phyloP scores from a whole-genome alignment of 1,140 invertebrate species.

The Penaeus chinensis region DNA sequence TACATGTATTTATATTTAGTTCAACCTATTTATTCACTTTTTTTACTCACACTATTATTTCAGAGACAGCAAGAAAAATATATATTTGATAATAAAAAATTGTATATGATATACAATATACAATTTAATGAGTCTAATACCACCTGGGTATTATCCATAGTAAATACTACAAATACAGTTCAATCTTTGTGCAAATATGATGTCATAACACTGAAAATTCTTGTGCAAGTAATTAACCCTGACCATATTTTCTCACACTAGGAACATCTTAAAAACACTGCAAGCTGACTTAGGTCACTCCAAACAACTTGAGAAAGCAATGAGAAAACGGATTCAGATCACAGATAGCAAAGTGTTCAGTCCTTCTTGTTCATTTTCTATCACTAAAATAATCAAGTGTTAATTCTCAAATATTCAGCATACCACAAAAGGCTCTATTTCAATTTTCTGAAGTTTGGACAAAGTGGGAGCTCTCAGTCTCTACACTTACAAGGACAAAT shows the following conservation, averaged over 20 bases:
- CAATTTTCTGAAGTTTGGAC: too few relatives aligned
- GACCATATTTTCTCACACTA: slow-evolving; percentile 17
- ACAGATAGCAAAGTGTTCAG: slow-evolving; percentile 15
- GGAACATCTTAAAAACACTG: slow-evolving; percentile 12
- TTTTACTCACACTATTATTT: too few relatives aligned
- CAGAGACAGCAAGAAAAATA: too few relatives aligned
- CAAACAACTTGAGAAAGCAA: not conserved
- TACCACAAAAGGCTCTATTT: not conserved
- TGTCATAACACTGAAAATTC: not conserved
- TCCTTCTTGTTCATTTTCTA: too few relatives aligned
- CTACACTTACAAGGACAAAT: too few relatives aligned
- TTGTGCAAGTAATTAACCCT: not conserved
- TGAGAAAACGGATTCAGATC: slow-evolving; percentile 1
- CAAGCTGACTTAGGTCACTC: not conserved
- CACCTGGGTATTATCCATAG: too few relatives aligned
- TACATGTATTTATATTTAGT: too few relatives aligned
- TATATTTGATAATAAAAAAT: too few relatives aligned
- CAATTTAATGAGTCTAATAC: too few relatives aligned
- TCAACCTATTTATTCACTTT: too few relatives aligned
- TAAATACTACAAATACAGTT: not conserved
- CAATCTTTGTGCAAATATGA: not conserved
- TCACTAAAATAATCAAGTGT: not conserved
- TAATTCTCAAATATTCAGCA: not conserved
- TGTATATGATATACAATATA: too few relatives aligned
- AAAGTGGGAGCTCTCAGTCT: too few relatives aligned